Conservation (phyloP, 2,888 invertebrate species). For the Brenthis daphne region DNA sequence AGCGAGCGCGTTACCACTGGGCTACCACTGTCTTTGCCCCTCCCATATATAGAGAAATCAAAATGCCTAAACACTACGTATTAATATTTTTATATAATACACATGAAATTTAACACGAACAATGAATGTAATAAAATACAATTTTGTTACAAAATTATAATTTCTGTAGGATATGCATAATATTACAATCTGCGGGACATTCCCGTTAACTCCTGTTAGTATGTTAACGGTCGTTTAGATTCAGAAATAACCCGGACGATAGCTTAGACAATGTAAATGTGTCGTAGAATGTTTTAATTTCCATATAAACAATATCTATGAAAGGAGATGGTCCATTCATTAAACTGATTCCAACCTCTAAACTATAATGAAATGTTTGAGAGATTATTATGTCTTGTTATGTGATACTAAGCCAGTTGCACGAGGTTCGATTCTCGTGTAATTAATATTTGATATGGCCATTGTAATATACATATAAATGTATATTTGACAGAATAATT, state of each 20-base stretch:
- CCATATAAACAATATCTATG: slow-evolving; percentile 36
- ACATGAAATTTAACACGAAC: slow-evolving; percentile 6
- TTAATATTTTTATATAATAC: too few species aligned
- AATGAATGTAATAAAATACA: slow-evolving; percentile 31
- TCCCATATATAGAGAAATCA: too few species aligned
- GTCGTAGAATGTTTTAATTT: slow-evolving; percentile 39
- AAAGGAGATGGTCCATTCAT: slow-evolving; percentile 17
- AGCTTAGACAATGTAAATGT: slow-evolving; percentile 37
- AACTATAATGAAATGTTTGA: too few species aligned
- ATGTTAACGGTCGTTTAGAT: slow-evolving; percentile 35
- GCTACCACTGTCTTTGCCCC: too few species aligned
- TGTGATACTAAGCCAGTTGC: too few species aligned
- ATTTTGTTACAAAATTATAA: slow-evolving; percentile 29
- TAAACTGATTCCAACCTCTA: slow-evolving; percentile 15
- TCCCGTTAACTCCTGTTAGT: slow-evolving; percentile 39
- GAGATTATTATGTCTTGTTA: too few species aligned
- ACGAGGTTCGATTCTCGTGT: too few species aligned
- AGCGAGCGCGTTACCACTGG: too few species aligned
- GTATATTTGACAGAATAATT: too few species aligned
- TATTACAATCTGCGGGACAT: slow-evolving; percentile 38
- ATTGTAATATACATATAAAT: too few species aligned
- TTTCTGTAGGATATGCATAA: slow-evolving; percentile 32
- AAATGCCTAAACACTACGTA: neutral
- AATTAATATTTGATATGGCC: too few species aligned
- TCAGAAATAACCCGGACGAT: slow-evolving; percentile 34